These are phyloP conservation scores for Prionailurus bengalensis DNA, from an alignment of 2,113 vertebrate species.

Conservation along the genomic window DNA sequence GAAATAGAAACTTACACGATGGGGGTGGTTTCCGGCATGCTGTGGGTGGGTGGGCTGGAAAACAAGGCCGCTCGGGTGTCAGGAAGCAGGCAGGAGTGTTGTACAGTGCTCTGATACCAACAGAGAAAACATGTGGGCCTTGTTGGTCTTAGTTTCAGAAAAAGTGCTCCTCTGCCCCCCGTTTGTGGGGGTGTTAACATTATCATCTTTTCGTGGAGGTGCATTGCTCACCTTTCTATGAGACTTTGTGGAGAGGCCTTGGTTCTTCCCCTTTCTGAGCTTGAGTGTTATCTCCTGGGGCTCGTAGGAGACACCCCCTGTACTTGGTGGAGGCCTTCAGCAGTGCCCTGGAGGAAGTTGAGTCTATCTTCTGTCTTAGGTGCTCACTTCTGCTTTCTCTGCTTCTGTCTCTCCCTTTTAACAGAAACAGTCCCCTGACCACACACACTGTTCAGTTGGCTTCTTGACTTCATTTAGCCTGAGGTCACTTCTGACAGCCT, in stretches of 20 bases:
- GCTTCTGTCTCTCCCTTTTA: constrained; percentile 15
- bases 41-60: not conserved
- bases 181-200: not conserved
- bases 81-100: not conserved
- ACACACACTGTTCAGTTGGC: not conserved
- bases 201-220: not conserved
- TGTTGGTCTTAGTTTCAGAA: not conserved
- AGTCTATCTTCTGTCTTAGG: not conserved
- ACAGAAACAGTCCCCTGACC: not conserved
- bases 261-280: not conserved
- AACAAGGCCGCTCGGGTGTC: not conserved
- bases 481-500: not conserved
- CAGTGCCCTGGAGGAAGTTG: not conserved
- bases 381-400: constrained; percentile 16
- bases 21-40: not conserved
- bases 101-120: not conserved
- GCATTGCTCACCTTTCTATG: not conserved
- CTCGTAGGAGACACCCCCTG: not conserved
- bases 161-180: not conserved
- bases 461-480: not conserved
- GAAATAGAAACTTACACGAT: not conserved
- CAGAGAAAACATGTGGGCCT: not conserved
- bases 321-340: not conserved
- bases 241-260: not conserved
- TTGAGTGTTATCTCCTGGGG: not conserved